Base-by-base conservation (phyloP, 2,888 invertebrate species). In the Zaprionus lineosus region DNA sequence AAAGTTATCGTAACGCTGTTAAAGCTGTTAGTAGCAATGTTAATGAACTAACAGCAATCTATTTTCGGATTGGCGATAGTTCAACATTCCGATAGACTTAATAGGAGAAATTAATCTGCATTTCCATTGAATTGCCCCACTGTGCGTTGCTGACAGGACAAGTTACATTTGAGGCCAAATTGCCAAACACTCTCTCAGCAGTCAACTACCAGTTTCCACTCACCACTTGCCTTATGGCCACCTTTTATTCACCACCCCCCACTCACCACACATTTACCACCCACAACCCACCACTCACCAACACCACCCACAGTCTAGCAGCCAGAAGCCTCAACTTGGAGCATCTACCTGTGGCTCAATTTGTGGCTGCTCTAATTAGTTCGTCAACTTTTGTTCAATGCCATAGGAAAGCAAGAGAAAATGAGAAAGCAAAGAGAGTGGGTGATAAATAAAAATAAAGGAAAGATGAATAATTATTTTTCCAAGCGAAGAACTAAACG, bases 331-430 rank as follows among this genome's bases (percentile, higher is more conserved):
- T n/a, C n/a, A n/a, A n/a, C n/a, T n/a, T n/a, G n/a, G n/a, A n/a
- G n/a, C n/a, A n/a, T n/a, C n/a, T n/a, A 63, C 37, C 58, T 63
- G 56, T 47, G 40, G 50, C 44, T 67, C 64, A 71, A 71, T 71
- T 64, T 62, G 59, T 52, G 74, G 31, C 50, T 59, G 61, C 63
- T 71, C 43, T 67, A 77, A 77, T 77, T 79, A 83, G 76, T 83
- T 79, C 48, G 52, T 47, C 58, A 79, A 75, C 67, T 78, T 68
- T 63, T 65, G 47, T 75, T 53, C 39, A n/a, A n/a, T n/a, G n/a
- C n/a, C n/a, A n/a, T n/a, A n/a, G n/a, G n/a, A n/a, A n/a, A n/a
- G n/a, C n/a, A n/a, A n/a, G n/a, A 12, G 15, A 44, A 40, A 18
- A 24, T 15, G 18, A 1, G 8, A 11, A 11, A 1, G 33, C 48